A percentile compares a stretch with the other conserved stretches of the same genome.
These are phyloP conservation scores for Dexiosoma caninum DNA, from an alignment of 2,888 invertebrate species.

Conservation along the genomic window DNA sequence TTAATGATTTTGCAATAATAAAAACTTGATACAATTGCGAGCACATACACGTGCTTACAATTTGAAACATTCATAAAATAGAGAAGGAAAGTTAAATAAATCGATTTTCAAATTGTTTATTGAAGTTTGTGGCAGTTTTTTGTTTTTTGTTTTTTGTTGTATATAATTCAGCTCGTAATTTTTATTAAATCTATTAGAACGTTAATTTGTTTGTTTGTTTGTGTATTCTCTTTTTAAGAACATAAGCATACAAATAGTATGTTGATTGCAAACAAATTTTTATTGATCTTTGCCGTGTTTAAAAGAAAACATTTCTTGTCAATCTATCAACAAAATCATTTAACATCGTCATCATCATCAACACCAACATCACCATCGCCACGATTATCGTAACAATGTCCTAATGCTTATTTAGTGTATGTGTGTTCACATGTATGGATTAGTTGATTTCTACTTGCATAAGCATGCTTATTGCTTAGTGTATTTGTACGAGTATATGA, in stretches of 20 bases:
- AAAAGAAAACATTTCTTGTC: constrained; percentile 45
- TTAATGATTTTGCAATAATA: constrained; percentile 8
- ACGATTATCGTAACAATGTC: neutral
- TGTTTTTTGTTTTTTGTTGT: neutral
- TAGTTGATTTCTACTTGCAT: too few species aligned
- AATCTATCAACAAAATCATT: constrained; percentile 60
- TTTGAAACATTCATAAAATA: neutral
- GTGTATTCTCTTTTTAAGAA: neutral
- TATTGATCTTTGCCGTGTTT: constrained; percentile 42
- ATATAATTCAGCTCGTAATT: constrained; percentile 22
- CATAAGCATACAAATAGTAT: neutral
- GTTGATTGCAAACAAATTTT: neutral
- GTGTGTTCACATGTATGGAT: neutral
- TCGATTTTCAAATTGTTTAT: constrained; percentile 22
- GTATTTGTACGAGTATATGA: constrained; percentile 6
- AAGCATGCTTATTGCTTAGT: neutral
- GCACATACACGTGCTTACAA: constrained; percentile 21
- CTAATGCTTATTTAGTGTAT: neutral
- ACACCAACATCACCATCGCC: neutral
- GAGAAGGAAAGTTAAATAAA: neutral
- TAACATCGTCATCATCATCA: constrained; percentile 51
- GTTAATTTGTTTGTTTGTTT: neutral
- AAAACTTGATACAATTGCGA: constrained; percentile 1
- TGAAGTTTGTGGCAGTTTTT: neutral
- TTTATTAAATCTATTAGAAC: neutral